Evolutionary conservation across 2,888 invertebrate genomes (phyloP).

Genomic region (Prosopocoilus inquinatus): DNA sequence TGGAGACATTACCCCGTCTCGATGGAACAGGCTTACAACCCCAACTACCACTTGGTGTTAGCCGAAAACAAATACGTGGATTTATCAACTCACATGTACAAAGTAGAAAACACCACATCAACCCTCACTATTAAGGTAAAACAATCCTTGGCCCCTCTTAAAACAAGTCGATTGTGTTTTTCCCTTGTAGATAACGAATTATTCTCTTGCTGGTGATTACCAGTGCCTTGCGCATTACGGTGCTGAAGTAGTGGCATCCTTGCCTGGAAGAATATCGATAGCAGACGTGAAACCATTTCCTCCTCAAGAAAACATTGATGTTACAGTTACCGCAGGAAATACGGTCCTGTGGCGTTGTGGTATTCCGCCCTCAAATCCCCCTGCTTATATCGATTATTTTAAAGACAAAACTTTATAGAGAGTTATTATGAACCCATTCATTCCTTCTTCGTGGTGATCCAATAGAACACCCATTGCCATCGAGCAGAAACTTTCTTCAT

Average conservation of each 20-base stretch:
- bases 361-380: constrained; percentile 64
- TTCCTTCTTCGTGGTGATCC: too few species aligned
- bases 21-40: constrained; percentile 41
- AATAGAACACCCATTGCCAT: too few species aligned
- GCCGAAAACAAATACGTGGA: constrained; percentile 40
- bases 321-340: constrained; percentile 62
- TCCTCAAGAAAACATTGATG: constrained; percentile 51
- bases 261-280: constrained; percentile 73
- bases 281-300: constrained; percentile 64
- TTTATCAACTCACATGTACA: constrained; percentile 39
- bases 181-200: constrained; percentile 32
- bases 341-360: constrained; percentile 66
- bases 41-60: constrained; percentile 40
- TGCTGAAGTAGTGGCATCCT: constrained; percentile 75
- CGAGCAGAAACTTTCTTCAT: too few species aligned
- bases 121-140: constrained; percentile 46
- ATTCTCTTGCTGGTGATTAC: constrained; percentile 60
- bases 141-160: too few species aligned
- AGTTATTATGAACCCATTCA: too few species aligned
- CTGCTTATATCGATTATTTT: constrained; percentile 55
- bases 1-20: constrained; percentile 71
- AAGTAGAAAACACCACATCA: constrained; percentile 44
- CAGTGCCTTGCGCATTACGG: constrained; percentile 88
- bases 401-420: constrained; percentile 30
- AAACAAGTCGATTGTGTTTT: not conserved